Conservation (phyloP, 2,888 invertebrate genomes). For the Hanleya hanleyi region DNA sequence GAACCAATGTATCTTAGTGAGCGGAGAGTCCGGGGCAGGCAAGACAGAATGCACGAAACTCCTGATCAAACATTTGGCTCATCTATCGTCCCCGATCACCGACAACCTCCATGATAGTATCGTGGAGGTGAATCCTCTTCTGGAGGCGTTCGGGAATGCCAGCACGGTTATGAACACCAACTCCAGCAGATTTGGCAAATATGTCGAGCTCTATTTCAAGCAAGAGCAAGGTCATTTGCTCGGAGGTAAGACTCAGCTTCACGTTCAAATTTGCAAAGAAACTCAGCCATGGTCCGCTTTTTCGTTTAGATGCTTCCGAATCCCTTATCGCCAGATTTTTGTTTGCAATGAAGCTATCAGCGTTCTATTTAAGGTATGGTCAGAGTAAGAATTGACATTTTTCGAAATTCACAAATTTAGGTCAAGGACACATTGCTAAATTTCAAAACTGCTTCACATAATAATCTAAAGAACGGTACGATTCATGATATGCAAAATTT, state of each 20-base stretch:
- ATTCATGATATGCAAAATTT: no score
- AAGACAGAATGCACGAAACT: conserved; percentile 66
- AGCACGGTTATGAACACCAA: conserved; percentile 45
- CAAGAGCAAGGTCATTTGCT: conserved; percentile 30
- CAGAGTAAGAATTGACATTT: no score
- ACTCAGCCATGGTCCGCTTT: no score
- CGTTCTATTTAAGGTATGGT: no score
- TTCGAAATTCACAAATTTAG: no score
- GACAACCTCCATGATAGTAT: conserved; percentile 44
- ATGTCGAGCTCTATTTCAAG: conserved; percentile 40
- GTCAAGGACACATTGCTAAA: no score
- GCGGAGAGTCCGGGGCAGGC: conserved; percentile 65
- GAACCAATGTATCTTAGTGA: conserved; percentile 49
- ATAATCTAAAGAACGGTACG: no score
- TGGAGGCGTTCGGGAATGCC: conserved; percentile 53
- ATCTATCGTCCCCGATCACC: conserved; percentile 29
- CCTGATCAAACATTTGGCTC: conserved; percentile 52
- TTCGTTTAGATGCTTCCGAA: no score
- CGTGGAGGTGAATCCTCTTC: conserved; percentile 43
- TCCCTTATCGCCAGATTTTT: no score
- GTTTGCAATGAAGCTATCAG: no score
- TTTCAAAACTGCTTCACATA: no score
- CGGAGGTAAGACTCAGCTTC: conserved; percentile 32
- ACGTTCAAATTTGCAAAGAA: no score
- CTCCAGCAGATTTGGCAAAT: conserved; percentile 50